A percentile compares a stretch with the other conserved stretches of the same genome.
Evolutionary conservation across 2,797 vertebrate genomes (phyloP).

Genomic region (Mus caroli): DNA sequence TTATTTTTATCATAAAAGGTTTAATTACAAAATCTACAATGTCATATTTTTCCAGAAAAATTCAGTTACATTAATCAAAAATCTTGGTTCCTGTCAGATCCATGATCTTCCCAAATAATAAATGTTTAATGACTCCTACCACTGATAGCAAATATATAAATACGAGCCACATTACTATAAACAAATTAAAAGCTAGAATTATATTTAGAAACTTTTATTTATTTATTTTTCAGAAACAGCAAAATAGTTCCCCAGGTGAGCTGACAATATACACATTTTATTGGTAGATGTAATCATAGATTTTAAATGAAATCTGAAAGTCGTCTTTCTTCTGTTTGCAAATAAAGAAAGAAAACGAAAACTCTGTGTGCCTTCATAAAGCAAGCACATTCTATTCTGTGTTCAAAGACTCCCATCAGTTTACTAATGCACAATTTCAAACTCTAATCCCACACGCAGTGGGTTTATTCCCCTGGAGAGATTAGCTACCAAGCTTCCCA

Average conservation of each 20-base stretch:
- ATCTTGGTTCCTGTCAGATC: neutral
- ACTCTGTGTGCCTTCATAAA: neutral
- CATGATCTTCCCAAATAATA: neutral
- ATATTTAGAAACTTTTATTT: neutral
- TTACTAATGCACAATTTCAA: conserved; percentile 87
- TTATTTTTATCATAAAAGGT: neutral
- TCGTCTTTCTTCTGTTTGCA: conserved; percentile 74
- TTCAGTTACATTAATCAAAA: neutral
- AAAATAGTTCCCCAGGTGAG: conserved; percentile 69
- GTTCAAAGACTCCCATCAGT: conserved; percentile 85
- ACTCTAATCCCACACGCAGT: conserved; percentile 87
- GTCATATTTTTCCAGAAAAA: neutral
- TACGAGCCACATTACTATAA: neutral
- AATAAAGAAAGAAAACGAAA: conserved; percentile 61
- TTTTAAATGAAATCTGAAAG: conserved; percentile 59
- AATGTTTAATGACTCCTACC: neutral
- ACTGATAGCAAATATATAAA: neutral
- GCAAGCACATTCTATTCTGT: conserved; percentile 81
- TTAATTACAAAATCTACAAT: neutral
- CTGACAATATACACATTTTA: neutral
- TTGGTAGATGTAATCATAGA: conserved; percentile 60
- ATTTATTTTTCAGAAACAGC: conserved; percentile 11
- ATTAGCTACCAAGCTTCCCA: conserved; percentile 79
- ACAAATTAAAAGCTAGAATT: neutral
- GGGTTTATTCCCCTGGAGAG: conserved; percentile 89